These are phyloP conservation scores for Rafetus swinhoei DNA, from an alignment of 2,113 vertebrate species.

Conservation along the genomic window DNA sequence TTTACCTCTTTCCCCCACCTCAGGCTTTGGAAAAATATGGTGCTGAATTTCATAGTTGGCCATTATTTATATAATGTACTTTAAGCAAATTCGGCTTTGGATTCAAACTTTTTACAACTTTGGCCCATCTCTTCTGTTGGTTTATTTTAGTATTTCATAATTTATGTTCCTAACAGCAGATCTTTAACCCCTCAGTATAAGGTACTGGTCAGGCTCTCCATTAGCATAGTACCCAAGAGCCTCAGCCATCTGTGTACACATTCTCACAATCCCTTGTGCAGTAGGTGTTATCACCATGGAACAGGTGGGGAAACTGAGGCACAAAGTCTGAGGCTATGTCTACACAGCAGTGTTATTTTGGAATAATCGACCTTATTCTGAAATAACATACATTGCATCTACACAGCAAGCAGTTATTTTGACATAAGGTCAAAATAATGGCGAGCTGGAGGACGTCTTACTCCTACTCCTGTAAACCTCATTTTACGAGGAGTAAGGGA, in stretches of 20 bases:
- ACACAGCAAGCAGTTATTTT: too few relatives aligned
- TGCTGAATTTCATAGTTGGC: neutral
- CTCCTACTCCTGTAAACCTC: too few relatives aligned
- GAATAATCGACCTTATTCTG: too few relatives aligned
- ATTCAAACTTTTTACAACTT: neutral
- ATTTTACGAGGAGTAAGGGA: too few relatives aligned
- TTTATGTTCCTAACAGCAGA: neutral
- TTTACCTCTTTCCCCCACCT: neutral
- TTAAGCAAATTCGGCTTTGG: neutral
- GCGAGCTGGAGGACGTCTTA: too few relatives aligned
- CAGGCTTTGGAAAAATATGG: too few relatives aligned
- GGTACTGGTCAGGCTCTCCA: neutral
- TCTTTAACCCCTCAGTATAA: neutral
- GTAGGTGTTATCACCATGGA: accelerated
- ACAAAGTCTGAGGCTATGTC: neutral
- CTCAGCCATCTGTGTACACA: neutral
- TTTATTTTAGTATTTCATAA: neutral
- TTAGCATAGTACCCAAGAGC: neutral
- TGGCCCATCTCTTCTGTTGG: neutral
- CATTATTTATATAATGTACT: neutral
- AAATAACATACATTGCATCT: too few relatives aligned
- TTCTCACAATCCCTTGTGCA: neutral
- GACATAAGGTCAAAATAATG: too few relatives aligned
- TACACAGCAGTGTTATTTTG: too few relatives aligned
- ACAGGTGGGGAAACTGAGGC: neutral